These are phyloP conservation scores for Rynchops niger DNA, from an alignment of 2,113 vertebrate genomes.

Conservation along the genomic window DNA sequence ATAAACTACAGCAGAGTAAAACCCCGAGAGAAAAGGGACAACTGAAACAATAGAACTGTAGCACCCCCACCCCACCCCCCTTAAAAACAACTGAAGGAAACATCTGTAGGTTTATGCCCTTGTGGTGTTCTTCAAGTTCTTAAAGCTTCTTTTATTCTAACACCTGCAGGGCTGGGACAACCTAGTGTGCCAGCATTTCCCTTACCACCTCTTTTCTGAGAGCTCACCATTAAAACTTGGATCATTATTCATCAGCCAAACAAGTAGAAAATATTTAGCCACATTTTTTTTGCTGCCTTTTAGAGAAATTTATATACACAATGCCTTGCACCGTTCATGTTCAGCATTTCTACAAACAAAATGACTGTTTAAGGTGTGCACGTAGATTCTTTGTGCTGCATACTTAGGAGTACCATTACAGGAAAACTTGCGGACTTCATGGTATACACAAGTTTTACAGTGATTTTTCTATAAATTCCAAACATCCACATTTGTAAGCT, in stretches of 20 bases:
- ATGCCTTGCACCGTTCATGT: background rate
- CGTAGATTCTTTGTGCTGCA: background rate
- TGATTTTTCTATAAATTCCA: background rate
- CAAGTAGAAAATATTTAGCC: background rate
- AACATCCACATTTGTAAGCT: background rate
- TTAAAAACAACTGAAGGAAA: constrained; percentile 68
- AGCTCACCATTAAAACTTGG: background rate
- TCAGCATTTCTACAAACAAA: background rate
- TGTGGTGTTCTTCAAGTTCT: constrained; percentile 16
- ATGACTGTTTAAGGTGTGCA: background rate
- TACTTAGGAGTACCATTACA: background rate
- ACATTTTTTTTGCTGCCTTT: background rate
- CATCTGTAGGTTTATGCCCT: constrained; percentile 62
- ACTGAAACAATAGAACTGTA: constrained; percentile 45
- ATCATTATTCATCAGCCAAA: background rate
- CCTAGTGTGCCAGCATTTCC: background rate
- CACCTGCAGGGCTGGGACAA: constrained; percentile 33
- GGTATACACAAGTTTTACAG: background rate
- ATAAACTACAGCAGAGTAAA: constrained; percentile 12
- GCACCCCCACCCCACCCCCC: background rate
- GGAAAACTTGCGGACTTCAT: background rate
- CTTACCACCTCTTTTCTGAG: background rate
- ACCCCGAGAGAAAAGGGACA: constrained; percentile 32
- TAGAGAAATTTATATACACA: background rate
- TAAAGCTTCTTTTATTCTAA: constrained; percentile 6